Conservation (phyloP, 2,888 invertebrate genomes). For the Hypomecis punctinalis region DNA sequence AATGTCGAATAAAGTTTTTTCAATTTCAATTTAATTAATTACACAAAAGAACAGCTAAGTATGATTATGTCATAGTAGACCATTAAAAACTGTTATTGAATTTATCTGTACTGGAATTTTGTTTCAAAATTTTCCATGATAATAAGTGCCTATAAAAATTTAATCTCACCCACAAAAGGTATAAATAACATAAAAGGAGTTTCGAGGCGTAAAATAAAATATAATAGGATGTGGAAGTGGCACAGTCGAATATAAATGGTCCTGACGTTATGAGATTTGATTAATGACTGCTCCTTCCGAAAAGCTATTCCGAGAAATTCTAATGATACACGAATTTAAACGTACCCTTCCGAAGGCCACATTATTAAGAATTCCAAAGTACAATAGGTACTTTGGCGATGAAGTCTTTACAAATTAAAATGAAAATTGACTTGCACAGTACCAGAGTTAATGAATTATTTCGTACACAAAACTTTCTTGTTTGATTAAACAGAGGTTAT, state of each 20-base stretch:
- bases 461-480: not conserved
- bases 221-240: conserved; percentile 47
- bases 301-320: conserved; percentile 53
- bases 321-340: conserved; percentile 46
- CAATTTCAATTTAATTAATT: too few relatives aligned
- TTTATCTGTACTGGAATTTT: too few relatives aligned
- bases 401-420: conserved; percentile 11
- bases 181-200: conserved; percentile 24
- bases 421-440: not conserved
- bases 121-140: not conserved
- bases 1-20: too few relatives aligned
- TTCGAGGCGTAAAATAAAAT: conserved; percentile 33
- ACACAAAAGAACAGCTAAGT: too few relatives aligned
- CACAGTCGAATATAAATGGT: conserved; percentile 56
- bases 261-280: conserved; percentile 63
- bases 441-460: too few relatives aligned
- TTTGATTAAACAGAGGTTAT: not conserved
- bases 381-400: conserved; percentile 6
- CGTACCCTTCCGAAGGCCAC: conserved; percentile 12
- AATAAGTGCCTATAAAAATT: not conserved
- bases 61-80: too few relatives aligned
- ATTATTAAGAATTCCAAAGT: conserved; percentile 22
- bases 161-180: conserved; percentile 4
- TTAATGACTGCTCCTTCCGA: conserved; percentile 61
- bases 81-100: too few relatives aligned